Conservation (phyloP, 37 sponge, comb jelly and placozoan genomes). For the Tethya wilhelma region DNA sequence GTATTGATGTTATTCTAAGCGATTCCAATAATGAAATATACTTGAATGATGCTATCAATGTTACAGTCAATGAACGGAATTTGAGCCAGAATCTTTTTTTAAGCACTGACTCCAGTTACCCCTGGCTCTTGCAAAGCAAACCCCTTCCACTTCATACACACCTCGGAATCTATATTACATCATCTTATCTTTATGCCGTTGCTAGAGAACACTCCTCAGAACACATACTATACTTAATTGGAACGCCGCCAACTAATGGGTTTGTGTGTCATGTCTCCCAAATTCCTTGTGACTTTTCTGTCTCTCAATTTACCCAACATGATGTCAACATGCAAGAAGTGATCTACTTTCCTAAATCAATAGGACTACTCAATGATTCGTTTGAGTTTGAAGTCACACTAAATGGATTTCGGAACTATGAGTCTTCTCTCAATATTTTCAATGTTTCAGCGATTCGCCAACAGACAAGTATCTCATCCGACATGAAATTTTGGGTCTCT, state of each 20-base stretch:
- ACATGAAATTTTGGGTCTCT: conserved; percentile 16
- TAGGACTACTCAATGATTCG: neutral
- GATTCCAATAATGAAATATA: neutral
- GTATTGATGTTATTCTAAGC: neutral
- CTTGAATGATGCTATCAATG: neutral
- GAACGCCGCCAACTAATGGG: conserved; percentile 13
- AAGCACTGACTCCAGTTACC: neutral
- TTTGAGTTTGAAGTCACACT: conserved; percentile 32
- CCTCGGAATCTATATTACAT: conserved; percentile 28
- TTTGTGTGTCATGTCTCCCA: conserved; percentile 11
- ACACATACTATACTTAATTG: conserved; percentile 11
- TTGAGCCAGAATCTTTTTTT: neutral
- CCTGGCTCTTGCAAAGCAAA: conserved; percentile 14
- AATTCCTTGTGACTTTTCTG: neutral
- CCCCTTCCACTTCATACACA: conserved; percentile 33
- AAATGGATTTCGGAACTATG: neutral
- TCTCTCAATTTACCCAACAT: conserved; percentile 38
- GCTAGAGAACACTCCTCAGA: neutral
- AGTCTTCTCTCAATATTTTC: neutral
- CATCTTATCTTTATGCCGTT: conserved; percentile 13
- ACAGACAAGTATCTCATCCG: neutral
- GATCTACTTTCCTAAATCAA: conserved; percentile 16
- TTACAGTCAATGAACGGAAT: neutral
- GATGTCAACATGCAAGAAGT: conserved; percentile 14
- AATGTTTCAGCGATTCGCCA: neutral